Evolutionary conservation across 2,797 vertebrate species (phyloP).

Genomic region (Lindbergichthys nudifrons): DNA sequence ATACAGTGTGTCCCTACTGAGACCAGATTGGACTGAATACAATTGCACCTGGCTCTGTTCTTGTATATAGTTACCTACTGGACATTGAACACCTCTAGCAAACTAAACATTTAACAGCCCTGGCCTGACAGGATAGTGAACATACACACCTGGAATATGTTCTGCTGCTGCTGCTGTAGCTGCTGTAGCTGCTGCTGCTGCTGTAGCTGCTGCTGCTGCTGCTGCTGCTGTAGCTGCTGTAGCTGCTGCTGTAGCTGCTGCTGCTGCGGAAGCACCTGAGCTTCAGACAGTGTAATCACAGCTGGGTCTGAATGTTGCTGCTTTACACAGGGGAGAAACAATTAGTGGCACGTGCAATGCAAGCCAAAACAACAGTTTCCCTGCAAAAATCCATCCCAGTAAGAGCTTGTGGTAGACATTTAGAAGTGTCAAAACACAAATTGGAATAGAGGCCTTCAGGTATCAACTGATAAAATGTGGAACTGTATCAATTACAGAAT

Average conservation of each 20-base stretch:
- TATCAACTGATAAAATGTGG: slow-evolving; percentile 5
- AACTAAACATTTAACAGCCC: neutral
- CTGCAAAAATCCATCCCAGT: slow-evolving; percentile 22
- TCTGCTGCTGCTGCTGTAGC: slow-evolving; percentile 85
- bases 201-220: too few species aligned
- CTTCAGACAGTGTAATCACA: slow-evolving; percentile 86
- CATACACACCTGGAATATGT: slow-evolving; percentile 92
- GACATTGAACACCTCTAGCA: neutral
- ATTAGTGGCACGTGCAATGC: neutral
- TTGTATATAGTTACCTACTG: neutral
- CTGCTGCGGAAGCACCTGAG: slow-evolving; percentile 82
- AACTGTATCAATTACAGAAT: neutral
- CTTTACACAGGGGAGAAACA: slow-evolving; percentile 29
- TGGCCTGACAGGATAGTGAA: neutral
- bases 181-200: too few species aligned
- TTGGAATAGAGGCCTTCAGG: neutral
- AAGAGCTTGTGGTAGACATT: neutral
- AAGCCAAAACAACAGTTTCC: slow-evolving; percentile 2
- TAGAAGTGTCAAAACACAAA: neutral
- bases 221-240: slow-evolving; percentile 61
- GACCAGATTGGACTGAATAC: neutral
- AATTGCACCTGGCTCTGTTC: neutral
- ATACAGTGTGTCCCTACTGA: neutral
- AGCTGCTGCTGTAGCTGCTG: too few species aligned
- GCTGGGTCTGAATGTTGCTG: slow-evolving; percentile 90